These are phyloP conservation scores for Poeciliopsis paucimaculata DNA, from an alignment of 2,797 vertebrate species.

Conservation along the genomic window DNA sequence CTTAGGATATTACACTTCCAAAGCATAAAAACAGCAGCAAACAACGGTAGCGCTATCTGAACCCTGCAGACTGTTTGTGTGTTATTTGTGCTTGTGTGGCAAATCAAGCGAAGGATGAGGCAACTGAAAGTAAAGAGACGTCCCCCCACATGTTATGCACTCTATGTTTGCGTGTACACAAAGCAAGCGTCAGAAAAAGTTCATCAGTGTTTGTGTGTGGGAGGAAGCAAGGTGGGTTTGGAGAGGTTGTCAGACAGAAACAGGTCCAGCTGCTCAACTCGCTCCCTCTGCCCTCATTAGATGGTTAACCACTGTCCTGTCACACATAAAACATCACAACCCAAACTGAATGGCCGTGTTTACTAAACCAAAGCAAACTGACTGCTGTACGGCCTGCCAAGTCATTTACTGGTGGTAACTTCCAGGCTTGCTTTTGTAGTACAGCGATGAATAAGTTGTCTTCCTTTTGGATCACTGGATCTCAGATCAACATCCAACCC, in stretches of 20 bases:
- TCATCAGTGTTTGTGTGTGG: constrained; percentile 15
- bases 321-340: constrained; percentile 32
- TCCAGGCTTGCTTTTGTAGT: not conserved
- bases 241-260: constrained; percentile 9
- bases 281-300: constrained; percentile 39
- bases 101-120: constrained; percentile 42
- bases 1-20: not conserved
- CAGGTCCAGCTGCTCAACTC: constrained; percentile 55
- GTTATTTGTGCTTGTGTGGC: not conserved
- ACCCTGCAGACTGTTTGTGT: not conserved
- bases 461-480: not conserved
- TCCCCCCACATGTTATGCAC: not conserved
- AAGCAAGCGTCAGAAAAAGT: constrained; percentile 48
- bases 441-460: not conserved
- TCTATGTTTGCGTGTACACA: constrained; percentile 39
- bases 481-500: not conserved
- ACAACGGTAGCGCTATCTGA: not conserved
- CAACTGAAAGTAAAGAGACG: constrained; percentile 53
- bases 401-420: not conserved
- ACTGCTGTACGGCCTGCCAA: not conserved
- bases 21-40: not conserved
- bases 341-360: not conserved
- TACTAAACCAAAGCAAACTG: not conserved
- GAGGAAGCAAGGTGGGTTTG: not conserved
- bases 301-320: constrained; percentile 47